Conservation (phyloP, 2,113 vertebrate species). For the Cryptotis parvus region DNA sequence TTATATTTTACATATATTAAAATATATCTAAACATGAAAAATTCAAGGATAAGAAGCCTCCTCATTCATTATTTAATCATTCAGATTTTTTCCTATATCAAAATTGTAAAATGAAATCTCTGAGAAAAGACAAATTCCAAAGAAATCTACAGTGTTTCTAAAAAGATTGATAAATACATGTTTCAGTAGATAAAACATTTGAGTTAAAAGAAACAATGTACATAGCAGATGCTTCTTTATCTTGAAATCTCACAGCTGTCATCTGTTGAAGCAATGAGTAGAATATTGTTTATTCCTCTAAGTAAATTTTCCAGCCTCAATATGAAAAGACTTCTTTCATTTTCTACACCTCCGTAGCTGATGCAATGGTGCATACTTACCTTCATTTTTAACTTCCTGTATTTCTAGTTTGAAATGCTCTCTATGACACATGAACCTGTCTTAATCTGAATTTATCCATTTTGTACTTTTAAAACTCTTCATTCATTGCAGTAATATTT, state of each 20-base stretch:
- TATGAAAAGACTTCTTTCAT: neutral
- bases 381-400: neutral
- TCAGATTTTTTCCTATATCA: slow-evolving; percentile 36
- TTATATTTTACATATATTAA: neutral
- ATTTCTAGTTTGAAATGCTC: neutral
- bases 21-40: neutral
- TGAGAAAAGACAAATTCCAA: slow-evolving; percentile 56
- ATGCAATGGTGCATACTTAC: neutral
- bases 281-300: slow-evolving; percentile 49
- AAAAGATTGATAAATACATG: slow-evolving; percentile 62
- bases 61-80: slow-evolving; percentile 62
- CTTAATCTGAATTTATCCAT: neutral
- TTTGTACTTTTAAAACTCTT: neutral
- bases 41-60: slow-evolving; percentile 42
- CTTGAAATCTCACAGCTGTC: slow-evolving; percentile 65
- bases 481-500: neutral
- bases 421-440: rapidly evolving
- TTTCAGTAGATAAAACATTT: slow-evolving; percentile 61
- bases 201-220: slow-evolving; percentile 46
- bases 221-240: slow-evolving; percentile 46
- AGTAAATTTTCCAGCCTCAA: slow-evolving; percentile 26
- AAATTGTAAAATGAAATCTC: slow-evolving; percentile 47
- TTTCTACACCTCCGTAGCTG: neutral
- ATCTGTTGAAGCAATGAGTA: slow-evolving; percentile 15
- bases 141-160: slow-evolving; percentile 59